Percentiles rank a stretch among this genome's conserved stretches.
These are phyloP conservation scores for Labrus mixtus DNA, from an alignment of 2,113 vertebrate species.

Conservation along the genomic window DNA sequence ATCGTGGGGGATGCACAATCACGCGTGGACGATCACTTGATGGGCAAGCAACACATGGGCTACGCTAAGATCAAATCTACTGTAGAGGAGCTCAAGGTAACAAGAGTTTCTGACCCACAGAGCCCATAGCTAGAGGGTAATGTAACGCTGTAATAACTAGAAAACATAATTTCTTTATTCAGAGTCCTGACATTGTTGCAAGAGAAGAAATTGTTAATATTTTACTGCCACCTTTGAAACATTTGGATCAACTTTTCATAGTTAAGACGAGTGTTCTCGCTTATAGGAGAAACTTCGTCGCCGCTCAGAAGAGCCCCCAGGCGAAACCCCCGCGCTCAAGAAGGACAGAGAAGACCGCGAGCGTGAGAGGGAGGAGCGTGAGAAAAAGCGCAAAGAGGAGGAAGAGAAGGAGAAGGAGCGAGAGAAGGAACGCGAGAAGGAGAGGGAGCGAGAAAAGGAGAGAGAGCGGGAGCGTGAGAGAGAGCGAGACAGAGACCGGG, in stretches of 20 bases:
- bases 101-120: neutral
- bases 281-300: slow-evolving; percentile 84
- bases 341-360: slow-evolving; percentile 81
- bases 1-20: slow-evolving; percentile 99
- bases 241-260: neutral
- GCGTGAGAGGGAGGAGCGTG: slow-evolving; percentile 86
- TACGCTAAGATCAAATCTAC: slow-evolving; percentile 99
- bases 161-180: neutral
- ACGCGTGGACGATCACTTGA: slow-evolving; percentile 97
- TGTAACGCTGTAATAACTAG: too few species aligned
- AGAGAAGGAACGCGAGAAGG: slow-evolving; percentile 86
- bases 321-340: slow-evolving; percentile 73
- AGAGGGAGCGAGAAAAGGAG: slow-evolving; percentile 88
- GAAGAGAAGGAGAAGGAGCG: slow-evolving; percentile 92
- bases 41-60: slow-evolving; percentile 99
- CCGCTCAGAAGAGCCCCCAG: slow-evolving; percentile 81
- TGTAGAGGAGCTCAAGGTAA: slow-evolving; percentile 98
- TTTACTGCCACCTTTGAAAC: too few species aligned
- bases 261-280: neutral
- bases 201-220: too few species aligned
- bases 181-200: too few species aligned
- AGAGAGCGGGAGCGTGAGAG: slow-evolving; percentile 85
- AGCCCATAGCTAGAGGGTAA: too few species aligned
- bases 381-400: slow-evolving; percentile 82
- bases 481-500: slow-evolving; percentile 82